Base-by-base conservation (phyloP, 2,797 vertebrate species). In the Enoplosus armatus region DNA sequence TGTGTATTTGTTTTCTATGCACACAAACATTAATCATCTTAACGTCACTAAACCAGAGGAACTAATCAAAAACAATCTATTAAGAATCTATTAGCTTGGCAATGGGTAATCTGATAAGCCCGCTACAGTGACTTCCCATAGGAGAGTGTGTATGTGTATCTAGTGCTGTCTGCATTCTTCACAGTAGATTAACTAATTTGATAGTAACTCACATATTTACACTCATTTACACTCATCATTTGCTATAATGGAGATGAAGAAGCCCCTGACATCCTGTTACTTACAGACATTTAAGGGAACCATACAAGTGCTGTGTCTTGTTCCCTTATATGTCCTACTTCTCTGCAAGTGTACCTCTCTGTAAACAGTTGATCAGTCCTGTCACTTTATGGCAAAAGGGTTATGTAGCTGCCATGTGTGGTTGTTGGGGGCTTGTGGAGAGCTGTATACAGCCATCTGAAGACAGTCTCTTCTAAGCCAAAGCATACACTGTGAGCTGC, bases 61-160 rank as follows among this genome's bases (percentile, higher is more conserved):
- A 90, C 91, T 90, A 91, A 93, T 94, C 89, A 92, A 92, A 92
- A 93, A 85, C 85, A 91, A 92, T 93, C 86, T 92, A 91, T 91
- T 93, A 91, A 86, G 67, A 91, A 92, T 92, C 89, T 92, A 93
- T 94, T 93, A 92, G 90, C 82, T 76, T 72, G 77, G 89, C 79
- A 79, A 86, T 83, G 87, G 84, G 72, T 93, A 94, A 95, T 95
- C 93, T 91, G 89, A 95, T 94, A 93, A 93, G 72, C 90, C 69
- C 18, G 65, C 85, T 80, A 51, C 79, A 89, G 84, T 63, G 26
- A 33, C 75, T 75, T 87, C 89, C 86, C 85, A 90, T 72, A 78
- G 80, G 87, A 83, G 77, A 22, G 75, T 53, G 55, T 29, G 48
- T 11, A 37, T 22, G 63, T 65, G 78, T 62, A 63, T 77, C 60